These are phyloP conservation scores for Leucosticte australis DNA, from an alignment of 2,113 vertebrate species.

Conservation along the genomic window DNA sequence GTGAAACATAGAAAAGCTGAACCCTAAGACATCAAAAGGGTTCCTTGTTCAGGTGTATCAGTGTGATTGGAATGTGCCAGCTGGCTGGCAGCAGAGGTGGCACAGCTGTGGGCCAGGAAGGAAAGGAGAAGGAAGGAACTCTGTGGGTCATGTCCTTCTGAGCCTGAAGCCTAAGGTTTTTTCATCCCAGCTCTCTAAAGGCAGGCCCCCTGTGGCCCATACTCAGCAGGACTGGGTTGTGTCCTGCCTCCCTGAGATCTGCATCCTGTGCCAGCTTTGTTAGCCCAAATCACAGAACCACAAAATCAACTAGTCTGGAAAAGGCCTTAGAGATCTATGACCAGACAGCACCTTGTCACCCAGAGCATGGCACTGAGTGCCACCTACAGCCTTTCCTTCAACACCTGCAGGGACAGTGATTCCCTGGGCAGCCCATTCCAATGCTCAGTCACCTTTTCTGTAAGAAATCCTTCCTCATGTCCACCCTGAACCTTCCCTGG, in stretches of 20 bases:
- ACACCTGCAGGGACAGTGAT: not conserved
- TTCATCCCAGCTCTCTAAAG: too few relatives aligned
- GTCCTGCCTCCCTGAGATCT: not conserved
- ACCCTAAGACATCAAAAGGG: not conserved
- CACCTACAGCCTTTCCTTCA: not conserved
- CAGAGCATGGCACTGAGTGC: not conserved
- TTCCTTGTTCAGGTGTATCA: not conserved
- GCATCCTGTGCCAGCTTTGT: not conserved
- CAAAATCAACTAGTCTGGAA: not conserved
- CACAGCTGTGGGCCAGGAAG: not conserved
- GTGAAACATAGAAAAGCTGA: not conserved
- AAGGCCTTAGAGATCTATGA: accelerated
- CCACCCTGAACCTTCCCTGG: not conserved
- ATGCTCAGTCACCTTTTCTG: accelerated
- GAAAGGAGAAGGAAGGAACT: not conserved
- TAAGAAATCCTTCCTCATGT: not conserved
- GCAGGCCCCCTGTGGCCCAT: accelerated
- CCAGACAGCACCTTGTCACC: too few relatives aligned
- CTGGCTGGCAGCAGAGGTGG: not conserved
- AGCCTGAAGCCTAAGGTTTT: not conserved
- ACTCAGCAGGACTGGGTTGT: accelerated
- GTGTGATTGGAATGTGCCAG: not conserved
- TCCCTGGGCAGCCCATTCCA: not conserved
- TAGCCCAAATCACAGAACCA: not conserved
- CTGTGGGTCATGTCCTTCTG: not conserved